Base-by-base conservation (phyloP, 2,888 invertebrate genomes). In the Metopia argyrocephala region DNA sequence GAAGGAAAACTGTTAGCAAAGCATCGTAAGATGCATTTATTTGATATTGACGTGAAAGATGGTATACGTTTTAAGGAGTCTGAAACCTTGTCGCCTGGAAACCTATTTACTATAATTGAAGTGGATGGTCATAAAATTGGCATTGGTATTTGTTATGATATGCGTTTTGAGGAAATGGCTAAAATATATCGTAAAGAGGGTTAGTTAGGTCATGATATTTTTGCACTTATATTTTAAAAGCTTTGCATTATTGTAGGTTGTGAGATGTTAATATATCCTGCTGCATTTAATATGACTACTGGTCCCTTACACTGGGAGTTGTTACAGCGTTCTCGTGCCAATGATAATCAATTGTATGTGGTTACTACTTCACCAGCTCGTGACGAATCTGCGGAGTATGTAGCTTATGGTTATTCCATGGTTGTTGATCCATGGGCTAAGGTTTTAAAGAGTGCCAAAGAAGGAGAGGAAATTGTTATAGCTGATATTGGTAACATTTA, bases 271-370 rank as follows among this genome's bases (percentile, higher is more conserved):
- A 91, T 98, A 25, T 98, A 97, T 91, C 98, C 98, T 0, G 98
- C 95, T 27, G 98, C 98, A 1, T 98, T 98, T 91, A 98, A 97
- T 91, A 96, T 96, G 96, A 97, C 96, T 1, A 98, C 98, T 0
- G 98, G 98, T 0, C 97, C 98, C 0, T 91, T 94, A 45, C 98
- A 98, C 90, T 99, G 98, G 97, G 96, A 97, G 87, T 90, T 97
- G 1, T 91, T 98, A 5, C 94, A 94, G 76, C 92, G 96, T 38
- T 92, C 94, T 0, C 92, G 98, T 52, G 98, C 98, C 25, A 92
- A 94, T 64, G 98, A 98, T 91, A 95, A 96, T 89, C 98, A 98
- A 91, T 91, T 97, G 23, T 98, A 94, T 91, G 95, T 98, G 15
- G 96, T 95, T 5, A 93, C 94, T 0, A 93, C 96, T 38, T 96